Conservation (phyloP, 2,888 invertebrate genomes). For the Chrysolina haemoptera region DNA sequence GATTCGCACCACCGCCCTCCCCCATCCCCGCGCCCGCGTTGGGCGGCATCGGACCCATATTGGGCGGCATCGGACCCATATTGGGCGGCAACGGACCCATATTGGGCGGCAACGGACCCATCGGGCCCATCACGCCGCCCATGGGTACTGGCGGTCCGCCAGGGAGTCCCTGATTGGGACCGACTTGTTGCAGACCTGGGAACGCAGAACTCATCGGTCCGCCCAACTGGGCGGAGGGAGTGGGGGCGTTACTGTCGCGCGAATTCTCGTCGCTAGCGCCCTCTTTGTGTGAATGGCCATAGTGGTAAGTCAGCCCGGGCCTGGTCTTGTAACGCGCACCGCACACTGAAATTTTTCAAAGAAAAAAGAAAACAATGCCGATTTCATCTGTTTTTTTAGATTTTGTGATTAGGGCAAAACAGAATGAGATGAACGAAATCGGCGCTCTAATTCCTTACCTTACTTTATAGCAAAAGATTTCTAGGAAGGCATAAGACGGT, state of each 20-base stretch:
- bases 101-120: slow-evolving; percentile 45
- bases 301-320: slow-evolving; percentile 96
- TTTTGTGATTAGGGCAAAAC: not conserved
- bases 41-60: not conserved
- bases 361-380: slow-evolving; percentile 52
- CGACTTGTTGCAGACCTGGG: slow-evolving; percentile 56
- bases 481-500: too few relatives aligned
- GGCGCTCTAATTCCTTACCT: too few relatives aligned
- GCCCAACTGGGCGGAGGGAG: slow-evolving; percentile 64
- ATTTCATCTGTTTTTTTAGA: slow-evolving; percentile 40
- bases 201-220: slow-evolving; percentile 64
- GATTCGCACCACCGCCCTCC: slow-evolving; percentile 60
- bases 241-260: slow-evolving; percentile 68
- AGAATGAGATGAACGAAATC: too few relatives aligned
- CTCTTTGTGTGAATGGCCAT: slow-evolving; percentile 89
- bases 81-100: slow-evolving; percentile 47
- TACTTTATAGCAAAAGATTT: too few relatives aligned
- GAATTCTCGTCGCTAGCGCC: slow-evolving; percentile 71
- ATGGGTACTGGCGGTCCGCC: slow-evolving; percentile 41
- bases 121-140: slow-evolving; percentile 46
- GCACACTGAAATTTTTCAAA: slow-evolving; percentile 80
- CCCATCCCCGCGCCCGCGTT: slow-evolving; percentile 41
- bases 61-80: slow-evolving; percentile 25
- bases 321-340: slow-evolving; percentile 97
- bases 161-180: slow-evolving; percentile 52